Evolutionary conservation across 2,797 vertebrate genomes (phyloP).

Genomic region (Garrulus glandarius): DNA sequence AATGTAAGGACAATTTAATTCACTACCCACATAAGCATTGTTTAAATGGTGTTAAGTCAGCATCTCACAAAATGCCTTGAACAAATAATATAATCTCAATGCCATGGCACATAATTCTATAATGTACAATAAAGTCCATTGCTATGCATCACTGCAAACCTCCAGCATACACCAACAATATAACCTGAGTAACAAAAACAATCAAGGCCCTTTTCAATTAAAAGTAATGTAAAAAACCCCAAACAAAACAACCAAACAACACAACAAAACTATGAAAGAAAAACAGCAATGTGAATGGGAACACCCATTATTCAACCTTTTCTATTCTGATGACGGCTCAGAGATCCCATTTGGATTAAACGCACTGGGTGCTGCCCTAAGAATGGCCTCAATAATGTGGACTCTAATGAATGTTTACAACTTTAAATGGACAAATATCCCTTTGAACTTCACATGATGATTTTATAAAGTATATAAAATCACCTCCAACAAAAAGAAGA

Average conservation of each 20-base stretch:
- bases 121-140: neutral
- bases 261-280: neutral
- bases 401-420: neutral
- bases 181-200: neutral
- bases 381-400: neutral
- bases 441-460: neutral
- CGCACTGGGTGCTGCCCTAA: fast-evolving
- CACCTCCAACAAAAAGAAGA: neutral
- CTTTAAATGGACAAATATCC: neutral
- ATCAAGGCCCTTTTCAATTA: neutral
- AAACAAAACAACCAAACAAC: neutral
- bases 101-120: neutral
- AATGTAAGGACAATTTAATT: neutral
- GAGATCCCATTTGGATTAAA: neutral
- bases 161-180: neutral
- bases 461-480: neutral
- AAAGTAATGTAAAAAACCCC: neutral
- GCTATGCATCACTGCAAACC: neutral
- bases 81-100: neutral
- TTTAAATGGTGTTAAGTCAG: neutral
- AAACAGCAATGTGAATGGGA: neutral
- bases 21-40: neutral
- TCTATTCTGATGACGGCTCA: neutral
- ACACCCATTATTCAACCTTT: neutral
- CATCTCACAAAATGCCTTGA: neutral